A percentile compares a stretch with the other conserved stretches of the same genome.
phyloP scores from a whole-genome alignment of 1,140 invertebrate species.

The Apocrypta bakeri region DNA sequence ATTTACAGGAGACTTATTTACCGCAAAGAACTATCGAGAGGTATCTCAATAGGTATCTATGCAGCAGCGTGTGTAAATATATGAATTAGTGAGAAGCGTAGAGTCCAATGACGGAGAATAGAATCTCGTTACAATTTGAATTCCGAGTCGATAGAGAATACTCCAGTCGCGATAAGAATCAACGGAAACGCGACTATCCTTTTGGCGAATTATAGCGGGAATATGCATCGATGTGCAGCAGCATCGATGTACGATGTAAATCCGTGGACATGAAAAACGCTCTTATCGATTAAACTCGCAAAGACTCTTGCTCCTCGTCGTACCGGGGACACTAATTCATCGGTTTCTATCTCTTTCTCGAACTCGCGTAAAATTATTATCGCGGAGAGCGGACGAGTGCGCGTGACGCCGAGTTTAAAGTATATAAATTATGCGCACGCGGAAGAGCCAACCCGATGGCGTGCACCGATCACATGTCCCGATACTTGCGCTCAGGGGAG shows the following conservation, averaged over 20 bases:
- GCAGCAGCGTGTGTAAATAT: no score
- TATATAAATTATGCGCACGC: slow-evolving; percentile 56
- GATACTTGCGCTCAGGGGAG: slow-evolving; percentile 46
- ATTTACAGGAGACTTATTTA: no score
- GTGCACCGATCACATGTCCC: slow-evolving; percentile 55
- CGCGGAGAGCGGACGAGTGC: slow-evolving; percentile 60
- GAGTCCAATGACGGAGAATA: no score
- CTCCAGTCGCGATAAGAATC: background rate
- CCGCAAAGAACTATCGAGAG: no score
- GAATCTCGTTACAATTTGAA: no score
- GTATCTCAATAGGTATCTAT: no score
- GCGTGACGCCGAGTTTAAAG: slow-evolving; percentile 64
- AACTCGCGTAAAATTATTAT: slow-evolving; percentile 43
- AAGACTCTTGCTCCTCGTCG: slow-evolving; percentile 52
- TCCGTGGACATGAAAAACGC: slow-evolving; percentile 2
- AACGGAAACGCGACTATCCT: background rate
- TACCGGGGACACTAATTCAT: slow-evolving; percentile 31
- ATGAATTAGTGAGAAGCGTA: no score
- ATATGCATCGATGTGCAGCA: background rate
- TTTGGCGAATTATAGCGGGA: background rate
- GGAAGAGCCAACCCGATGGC: slow-evolving; percentile 51
- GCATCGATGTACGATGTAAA: background rate
- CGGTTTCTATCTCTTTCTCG: slow-evolving; percentile 10
- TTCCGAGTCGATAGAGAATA: background rate
- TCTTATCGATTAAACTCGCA: slow-evolving; percentile 65